Conservation (phyloP, 2,797 vertebrate genomes). For the Xiphorhynchus erythropygius region DNA sequence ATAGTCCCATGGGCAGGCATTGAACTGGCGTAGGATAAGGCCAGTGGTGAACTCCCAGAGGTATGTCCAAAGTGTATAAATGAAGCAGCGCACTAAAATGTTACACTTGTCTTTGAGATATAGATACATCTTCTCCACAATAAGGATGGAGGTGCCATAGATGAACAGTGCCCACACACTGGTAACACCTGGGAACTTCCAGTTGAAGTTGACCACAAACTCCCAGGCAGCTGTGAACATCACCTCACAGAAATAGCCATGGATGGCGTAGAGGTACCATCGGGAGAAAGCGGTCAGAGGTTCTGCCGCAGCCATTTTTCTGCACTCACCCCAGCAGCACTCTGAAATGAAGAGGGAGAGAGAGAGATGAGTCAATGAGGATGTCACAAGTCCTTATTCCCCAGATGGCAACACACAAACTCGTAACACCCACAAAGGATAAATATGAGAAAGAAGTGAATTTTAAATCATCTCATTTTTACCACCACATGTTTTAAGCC, state of each 20-base stretch:
- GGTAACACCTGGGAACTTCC: slow-evolving; percentile 97
- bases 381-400: neutral
- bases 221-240: slow-evolving; percentile 99
- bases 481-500: neutral
- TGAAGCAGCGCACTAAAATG: slow-evolving; percentile 89
- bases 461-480: neutral
- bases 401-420: neutral
- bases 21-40: slow-evolving; percentile 90
- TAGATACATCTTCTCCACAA: slow-evolving; percentile 95
- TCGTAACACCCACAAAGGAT: neutral
- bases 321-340: slow-evolving; percentile 39
- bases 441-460: neutral
- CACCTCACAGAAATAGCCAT: slow-evolving; percentile 98
- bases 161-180: slow-evolving; percentile 99
- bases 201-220: slow-evolving; percentile 94
- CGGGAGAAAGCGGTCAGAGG: slow-evolving; percentile 91
- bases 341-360: slow-evolving; percentile 21
- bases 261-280: slow-evolving; percentile 99
- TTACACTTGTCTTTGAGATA: slow-evolving; percentile 85
- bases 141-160: slow-evolving; percentile 97
- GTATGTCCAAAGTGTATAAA: slow-evolving; percentile 98
- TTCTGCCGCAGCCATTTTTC: slow-evolving; percentile 82
- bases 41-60: slow-evolving; percentile 97
- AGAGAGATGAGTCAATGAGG: neutral
- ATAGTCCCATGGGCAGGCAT: slow-evolving; percentile 98